Conservation (phyloP, 2,888 invertebrate species). For the Hirtodrosophila trivittata region DNA sequence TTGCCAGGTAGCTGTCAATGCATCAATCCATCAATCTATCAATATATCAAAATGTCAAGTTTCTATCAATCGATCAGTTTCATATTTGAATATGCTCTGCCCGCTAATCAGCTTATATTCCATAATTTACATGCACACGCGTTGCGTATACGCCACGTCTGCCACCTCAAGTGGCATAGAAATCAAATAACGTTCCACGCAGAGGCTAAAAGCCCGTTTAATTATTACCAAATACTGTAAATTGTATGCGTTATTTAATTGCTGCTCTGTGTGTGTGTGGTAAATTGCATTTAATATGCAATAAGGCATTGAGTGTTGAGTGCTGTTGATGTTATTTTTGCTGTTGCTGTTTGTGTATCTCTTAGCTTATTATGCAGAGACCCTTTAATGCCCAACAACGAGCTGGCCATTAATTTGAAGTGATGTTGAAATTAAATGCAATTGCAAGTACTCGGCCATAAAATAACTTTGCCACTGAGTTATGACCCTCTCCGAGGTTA, state of each 20-base stretch:
- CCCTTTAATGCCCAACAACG: slow-evolving; percentile 39
- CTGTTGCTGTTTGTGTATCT: slow-evolving; percentile 20
- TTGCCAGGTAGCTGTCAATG: slow-evolving; percentile 25
- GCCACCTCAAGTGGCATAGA: slow-evolving; percentile 21
- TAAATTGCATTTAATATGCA: slow-evolving; percentile 53
- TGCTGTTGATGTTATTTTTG: slow-evolving; percentile 7
- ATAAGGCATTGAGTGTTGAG: slow-evolving; percentile 33
- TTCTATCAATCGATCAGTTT: slow-evolving; percentile 24
- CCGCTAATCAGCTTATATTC: slow-evolving; percentile 31
- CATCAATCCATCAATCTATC: slow-evolving; percentile 4
- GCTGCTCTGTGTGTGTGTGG: slow-evolving; percentile 19
- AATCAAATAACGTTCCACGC: slow-evolving; percentile 10
- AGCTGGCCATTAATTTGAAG: slow-evolving; percentile 61
- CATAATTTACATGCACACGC: not conserved
- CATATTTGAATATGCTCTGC: not conserved
- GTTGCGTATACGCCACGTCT: slow-evolving; percentile 46
- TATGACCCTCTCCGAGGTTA: slow-evolving; percentile 32
- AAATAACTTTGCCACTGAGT: slow-evolving; percentile 32
- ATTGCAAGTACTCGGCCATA: slow-evolving; percentile 36
- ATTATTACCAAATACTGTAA: slow-evolving; percentile 33
- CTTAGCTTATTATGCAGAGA: slow-evolving; percentile 15
- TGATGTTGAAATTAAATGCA: slow-evolving; percentile 60
- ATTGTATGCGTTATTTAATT: slow-evolving; percentile 51
- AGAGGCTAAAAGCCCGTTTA: slow-evolving; percentile 22
- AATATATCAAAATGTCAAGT: slow-evolving; percentile 14